These are phyloP conservation scores for Drosophila flavopinicola DNA, from an alignment of 2,888 invertebrate species.

Conservation along the genomic window DNA sequence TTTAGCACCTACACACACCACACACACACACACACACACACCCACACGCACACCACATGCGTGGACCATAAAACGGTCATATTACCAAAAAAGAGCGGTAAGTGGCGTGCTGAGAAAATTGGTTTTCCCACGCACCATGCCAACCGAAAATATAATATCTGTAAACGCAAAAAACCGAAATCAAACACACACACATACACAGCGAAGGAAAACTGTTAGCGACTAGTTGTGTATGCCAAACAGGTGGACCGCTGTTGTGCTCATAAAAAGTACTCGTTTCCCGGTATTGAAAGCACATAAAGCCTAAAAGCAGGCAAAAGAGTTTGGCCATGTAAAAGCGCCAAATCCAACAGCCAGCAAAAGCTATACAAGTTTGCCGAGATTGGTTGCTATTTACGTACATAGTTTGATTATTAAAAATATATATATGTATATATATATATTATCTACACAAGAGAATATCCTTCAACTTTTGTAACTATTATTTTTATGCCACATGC, in stretches of 20 bases:
- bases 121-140: slow-evolving; percentile 72
- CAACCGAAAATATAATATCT: slow-evolving; percentile 60
- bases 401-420: neutral
- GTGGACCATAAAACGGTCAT: slow-evolving; percentile 74
- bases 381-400: slow-evolving; percentile 2
- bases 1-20: slow-evolving; percentile 63
- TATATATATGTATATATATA: neutral
- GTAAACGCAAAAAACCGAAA: slow-evolving; percentile 16
- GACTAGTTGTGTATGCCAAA: slow-evolving; percentile 71
- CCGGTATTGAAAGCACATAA: slow-evolving; percentile 66
- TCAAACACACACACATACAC: slow-evolving; percentile 3
- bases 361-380: slow-evolving; percentile 25
- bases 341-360: slow-evolving; percentile 2
- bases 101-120: slow-evolving; percentile 67
- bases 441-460: no score
- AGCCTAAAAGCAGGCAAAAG: slow-evolving; percentile 54
- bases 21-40: slow-evolving; percentile 10
- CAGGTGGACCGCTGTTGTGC: slow-evolving; percentile 65
- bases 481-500: no score
- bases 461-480: no score
- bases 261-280: slow-evolving; percentile 63
- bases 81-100: slow-evolving; percentile 57
- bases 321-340: slow-evolving; percentile 43
- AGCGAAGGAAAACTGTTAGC: slow-evolving; percentile 35
- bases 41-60: slow-evolving; percentile 58